A percentile compares a stretch with the other conserved stretches of the same genome.
Evolutionary conservation across 2,888 invertebrate genomes (phyloP).

Genomic region (Punctoribates punctum): DNA sequence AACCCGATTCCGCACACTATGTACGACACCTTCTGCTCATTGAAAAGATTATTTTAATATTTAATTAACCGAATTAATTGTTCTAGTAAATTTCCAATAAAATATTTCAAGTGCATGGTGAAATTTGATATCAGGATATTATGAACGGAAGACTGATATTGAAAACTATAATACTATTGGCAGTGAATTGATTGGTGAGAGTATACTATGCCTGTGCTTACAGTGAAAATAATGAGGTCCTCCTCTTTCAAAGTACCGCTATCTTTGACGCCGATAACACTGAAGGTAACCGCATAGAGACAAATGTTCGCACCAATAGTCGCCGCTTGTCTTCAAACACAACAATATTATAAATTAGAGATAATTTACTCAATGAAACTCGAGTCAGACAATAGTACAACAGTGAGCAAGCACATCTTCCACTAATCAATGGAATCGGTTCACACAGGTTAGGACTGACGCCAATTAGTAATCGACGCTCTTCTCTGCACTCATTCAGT

Average conservation of each 20-base stretch:
- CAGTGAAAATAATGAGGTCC: constrained; percentile 49
- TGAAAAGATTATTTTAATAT: not conserved
- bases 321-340: constrained; percentile 33
- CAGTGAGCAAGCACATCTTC: too few relatives aligned
- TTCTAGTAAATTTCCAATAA: not conserved
- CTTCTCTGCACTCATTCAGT: too few relatives aligned
- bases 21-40: constrained; percentile 49
- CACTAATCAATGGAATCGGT: too few relatives aligned
- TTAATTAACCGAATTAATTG: not conserved
- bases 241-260: constrained; percentile 29
- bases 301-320: constrained; percentile 39
- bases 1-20: constrained; percentile 50
- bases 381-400: not conserved
- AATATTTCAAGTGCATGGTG: too few relatives aligned
- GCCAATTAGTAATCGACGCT: too few relatives aligned
- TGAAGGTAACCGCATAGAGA: constrained; percentile 27
- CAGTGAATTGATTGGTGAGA: too few relatives aligned
- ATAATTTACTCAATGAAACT: not conserved
- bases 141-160: too few relatives aligned
- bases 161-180: too few relatives aligned
- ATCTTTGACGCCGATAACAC: constrained; percentile 17
- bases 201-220: constrained; percentile 38
- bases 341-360: not conserved
- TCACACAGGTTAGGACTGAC: too few relatives aligned
- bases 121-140: too few relatives aligned